Evolutionary conservation across 2,113 vertebrate genomes (phyloP).

Genomic region (Pao palembangensis): DNA sequence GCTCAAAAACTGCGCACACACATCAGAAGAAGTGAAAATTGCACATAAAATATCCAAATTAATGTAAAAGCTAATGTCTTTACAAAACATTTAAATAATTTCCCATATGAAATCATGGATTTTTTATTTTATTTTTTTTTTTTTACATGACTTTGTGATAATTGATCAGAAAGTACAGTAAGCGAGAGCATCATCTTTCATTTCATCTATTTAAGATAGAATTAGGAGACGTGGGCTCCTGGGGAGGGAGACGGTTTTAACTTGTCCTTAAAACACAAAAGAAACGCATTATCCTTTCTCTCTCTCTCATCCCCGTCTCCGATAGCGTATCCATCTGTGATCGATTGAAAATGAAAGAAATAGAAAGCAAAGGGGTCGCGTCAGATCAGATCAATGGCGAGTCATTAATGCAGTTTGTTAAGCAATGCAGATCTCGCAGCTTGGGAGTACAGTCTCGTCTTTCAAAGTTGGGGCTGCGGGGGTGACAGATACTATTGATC

Average conservation of each 20-base stretch:
- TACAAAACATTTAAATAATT: slow-evolving; percentile 4
- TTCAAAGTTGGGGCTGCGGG: slow-evolving; percentile 66
- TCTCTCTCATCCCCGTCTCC: slow-evolving; percentile 65
- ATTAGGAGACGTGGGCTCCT: slow-evolving; percentile 43
- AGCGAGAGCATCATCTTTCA: slow-evolving; percentile 44
- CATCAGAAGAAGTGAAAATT: slow-evolving; percentile 6
- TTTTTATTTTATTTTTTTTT: no score
- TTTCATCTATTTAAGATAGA: slow-evolving; percentile 48
- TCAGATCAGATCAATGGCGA: slow-evolving; percentile 71
- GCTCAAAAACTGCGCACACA: slow-evolving; percentile 29
- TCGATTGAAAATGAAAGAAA: slow-evolving; percentile 79
- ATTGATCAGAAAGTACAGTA: slow-evolving; percentile 55
- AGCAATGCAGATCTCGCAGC: slow-evolving; percentile 72
- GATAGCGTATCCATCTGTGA: slow-evolving; percentile 69
- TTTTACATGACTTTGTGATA: not conserved
- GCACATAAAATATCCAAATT: slow-evolving; percentile 24
- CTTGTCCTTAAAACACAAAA: slow-evolving; percentile 77
- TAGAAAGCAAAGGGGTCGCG: slow-evolving; percentile 65
- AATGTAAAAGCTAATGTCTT: slow-evolving; percentile 10
- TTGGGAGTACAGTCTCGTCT: slow-evolving; percentile 73
- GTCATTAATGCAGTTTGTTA: slow-evolving; percentile 78
- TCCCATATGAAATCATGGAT: no score
- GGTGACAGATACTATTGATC: slow-evolving; percentile 77
- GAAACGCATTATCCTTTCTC: slow-evolving; percentile 74
- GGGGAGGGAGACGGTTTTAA: slow-evolving; percentile 68